These are phyloP conservation scores for Pantherophis vulpinus DNA, from an alignment of 2,797 vertebrate genomes.

Conservation along the genomic window DNA sequence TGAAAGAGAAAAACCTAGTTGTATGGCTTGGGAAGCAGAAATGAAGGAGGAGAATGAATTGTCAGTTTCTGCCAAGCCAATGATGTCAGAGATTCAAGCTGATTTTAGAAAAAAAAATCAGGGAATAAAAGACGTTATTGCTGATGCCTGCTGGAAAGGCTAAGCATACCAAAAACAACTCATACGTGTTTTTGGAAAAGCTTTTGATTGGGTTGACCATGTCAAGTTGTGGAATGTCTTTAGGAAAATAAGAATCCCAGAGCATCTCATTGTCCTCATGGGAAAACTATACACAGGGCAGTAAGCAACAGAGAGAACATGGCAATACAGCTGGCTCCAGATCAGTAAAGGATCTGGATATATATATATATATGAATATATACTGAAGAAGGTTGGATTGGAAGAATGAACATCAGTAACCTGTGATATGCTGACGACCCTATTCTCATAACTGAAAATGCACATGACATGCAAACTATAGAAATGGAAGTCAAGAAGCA, in stretches of 20 bases:
- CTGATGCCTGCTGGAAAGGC: neutral
- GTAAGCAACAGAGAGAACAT: neutral
- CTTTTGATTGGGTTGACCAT: neutral
- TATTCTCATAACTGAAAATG: neutral
- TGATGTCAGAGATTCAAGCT: neutral
- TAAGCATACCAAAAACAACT: neutral
- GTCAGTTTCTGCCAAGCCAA: neutral
- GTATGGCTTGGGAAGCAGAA: neutral
- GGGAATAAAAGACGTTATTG: neutral
- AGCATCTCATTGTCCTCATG: neutral
- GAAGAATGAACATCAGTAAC: neutral
- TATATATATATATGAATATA: neutral
- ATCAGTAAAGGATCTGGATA: neutral
- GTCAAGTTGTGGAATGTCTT: neutral
- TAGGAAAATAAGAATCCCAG: neutral
- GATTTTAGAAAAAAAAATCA: neutral
- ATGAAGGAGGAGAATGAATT: neutral
- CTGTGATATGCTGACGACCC: neutral
- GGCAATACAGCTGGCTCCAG: neutral
- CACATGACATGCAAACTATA: neutral
- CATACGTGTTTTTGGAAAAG: neutral
- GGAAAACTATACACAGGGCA: neutral
- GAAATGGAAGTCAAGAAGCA: neutral
- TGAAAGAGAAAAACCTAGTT: neutral
- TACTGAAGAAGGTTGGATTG: neutral